Evolutionary conservation across 2,113 vertebrate species (phyloP), one percentile per base, ranked within the genome.

Genomic region (Tyto alba): DNA sequence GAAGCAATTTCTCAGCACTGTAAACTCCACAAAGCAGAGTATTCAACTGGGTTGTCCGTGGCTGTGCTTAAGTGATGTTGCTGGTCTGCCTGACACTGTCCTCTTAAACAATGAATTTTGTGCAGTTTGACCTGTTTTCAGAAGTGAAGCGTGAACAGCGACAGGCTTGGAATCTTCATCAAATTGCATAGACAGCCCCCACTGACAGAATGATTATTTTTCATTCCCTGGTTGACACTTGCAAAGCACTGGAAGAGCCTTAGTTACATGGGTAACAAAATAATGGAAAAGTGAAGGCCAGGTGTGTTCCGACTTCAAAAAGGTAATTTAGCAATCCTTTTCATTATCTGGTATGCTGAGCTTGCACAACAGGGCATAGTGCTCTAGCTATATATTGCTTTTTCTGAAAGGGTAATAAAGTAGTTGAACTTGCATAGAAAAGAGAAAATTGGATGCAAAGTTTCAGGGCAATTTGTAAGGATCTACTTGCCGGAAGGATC

Each of bases 101-200:
- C 11, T 32, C 10, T 2, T 34, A 7, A 0, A 7, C 10, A 25
- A 19, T 11, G 9, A 3, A 16, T 45, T 9, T 56, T 7, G 3
- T 10, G 27, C 10, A 4, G 43, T 23, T 50, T 18, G 12, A 41
- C 23, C 34, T 47, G 9, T 30, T 25, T 12, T 53, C 45, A 53
- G 25, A 29, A 60, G 25, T 0, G 2, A 30, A 60, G 21, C 2
- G 2, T 52, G n/a, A 29, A 25, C 43, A 25, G 55, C 14, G 34
- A 29, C 14, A 47, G 53, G 38, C 16, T 47, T 45, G 29, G 11
- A 29, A 41, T 80, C 53, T 4, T 16, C 22, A 27, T 57, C 8
- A 4, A 14, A 13, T 60, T 77, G 16, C 19, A 13, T 52, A 68
- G 47, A 15, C 20, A 68, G 21, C 40, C 29, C 25, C 52, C 8